Evolutionary conservation across 2,113 vertebrate species (phyloP).

Genomic region (Zosterops borbonicus): DNA sequence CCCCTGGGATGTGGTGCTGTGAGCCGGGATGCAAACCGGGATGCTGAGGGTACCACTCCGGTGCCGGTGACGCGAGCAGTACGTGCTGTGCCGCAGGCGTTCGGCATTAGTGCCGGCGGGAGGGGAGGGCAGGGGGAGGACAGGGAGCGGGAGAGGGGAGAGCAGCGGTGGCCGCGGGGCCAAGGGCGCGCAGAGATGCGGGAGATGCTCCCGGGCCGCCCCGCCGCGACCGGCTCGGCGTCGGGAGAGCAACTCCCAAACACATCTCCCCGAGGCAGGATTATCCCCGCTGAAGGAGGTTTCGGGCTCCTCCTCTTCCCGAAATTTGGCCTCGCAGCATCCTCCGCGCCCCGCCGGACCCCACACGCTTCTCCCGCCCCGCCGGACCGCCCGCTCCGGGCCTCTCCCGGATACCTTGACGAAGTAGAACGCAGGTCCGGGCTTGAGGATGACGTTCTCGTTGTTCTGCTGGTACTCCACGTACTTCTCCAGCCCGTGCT

Average conservation of each 20-base stretch:
- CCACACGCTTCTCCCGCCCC: background rate
- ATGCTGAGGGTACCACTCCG: background rate
- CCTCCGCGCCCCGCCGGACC: background rate
- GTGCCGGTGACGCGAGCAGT: background rate
- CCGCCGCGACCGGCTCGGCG: background rate
- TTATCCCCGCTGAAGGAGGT: background rate
- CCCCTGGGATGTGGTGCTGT: background rate
- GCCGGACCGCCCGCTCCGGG: background rate
- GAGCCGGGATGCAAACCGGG: background rate
- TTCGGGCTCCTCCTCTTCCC: background rate
- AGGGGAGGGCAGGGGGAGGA: background rate
- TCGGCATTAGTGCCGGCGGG: background rate
- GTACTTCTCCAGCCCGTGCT: constrained; percentile 89
- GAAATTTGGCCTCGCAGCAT: background rate
- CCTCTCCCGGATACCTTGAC: constrained; percentile 81
- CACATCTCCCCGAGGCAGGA: background rate
- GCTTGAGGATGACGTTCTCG: constrained; percentile 83
- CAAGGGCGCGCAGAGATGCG: background rate
- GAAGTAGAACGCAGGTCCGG: constrained; percentile 87
- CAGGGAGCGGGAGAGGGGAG: background rate
- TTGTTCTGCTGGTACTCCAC: constrained; percentile 83
- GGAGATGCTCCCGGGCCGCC: background rate
- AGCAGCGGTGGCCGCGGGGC: too few relatives aligned
- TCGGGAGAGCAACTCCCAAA: background rate
- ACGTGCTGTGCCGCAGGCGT: background rate